Evolutionary conservation across 2,113 vertebrate species (phyloP), one percentile per base, ranked within the genome.

Genomic region (Pristiophorus japonicus): DNA sequence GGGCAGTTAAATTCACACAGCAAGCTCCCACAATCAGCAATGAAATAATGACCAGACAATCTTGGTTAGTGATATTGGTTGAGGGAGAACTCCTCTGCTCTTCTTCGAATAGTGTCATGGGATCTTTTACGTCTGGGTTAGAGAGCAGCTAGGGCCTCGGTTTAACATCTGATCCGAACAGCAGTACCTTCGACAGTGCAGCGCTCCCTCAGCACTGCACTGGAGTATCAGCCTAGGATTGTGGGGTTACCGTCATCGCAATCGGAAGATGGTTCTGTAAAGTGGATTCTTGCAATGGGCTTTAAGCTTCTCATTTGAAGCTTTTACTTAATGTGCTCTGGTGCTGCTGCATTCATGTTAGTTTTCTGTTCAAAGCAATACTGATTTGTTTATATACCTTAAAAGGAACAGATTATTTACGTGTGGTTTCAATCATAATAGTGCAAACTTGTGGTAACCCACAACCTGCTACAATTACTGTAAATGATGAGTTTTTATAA

Each of bases 371-470:
- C 30, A 92, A 92, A 65, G 59, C 88, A 65, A 18, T 63, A 92
- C 88, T 65, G 59, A 65, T 92, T 38, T 92, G 59, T 1, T 92
- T 63, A 51, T 65, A 5, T 92, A 42, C 34, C 59, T 92, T 92
- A 92, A 62, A 63, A 63, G 88, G 88, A 62, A 92, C 34, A 65
- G 88, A 92, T 92, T 92, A 92, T 92, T 63, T 63, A 92, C 34
- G 16, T 63, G 88, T 92, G 88, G 88, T 92, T 92, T 92, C 59
- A 63, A 63, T 65, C 88, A 92, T 92, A 92, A 92, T 63, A 92
- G 59, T 92, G 59, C 88, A 92, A 92, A 63, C 55, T 65, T 92
- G 88, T 92, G 88, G 88, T 92, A 92, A 92, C 88, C 88, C 88
- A 92, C 88, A 92, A 92, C 59, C 88, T 63, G n/a, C 62, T 81